Conservation (phyloP, 2,113 vertebrate genomes). For the Nesoenas mayeri region DNA sequence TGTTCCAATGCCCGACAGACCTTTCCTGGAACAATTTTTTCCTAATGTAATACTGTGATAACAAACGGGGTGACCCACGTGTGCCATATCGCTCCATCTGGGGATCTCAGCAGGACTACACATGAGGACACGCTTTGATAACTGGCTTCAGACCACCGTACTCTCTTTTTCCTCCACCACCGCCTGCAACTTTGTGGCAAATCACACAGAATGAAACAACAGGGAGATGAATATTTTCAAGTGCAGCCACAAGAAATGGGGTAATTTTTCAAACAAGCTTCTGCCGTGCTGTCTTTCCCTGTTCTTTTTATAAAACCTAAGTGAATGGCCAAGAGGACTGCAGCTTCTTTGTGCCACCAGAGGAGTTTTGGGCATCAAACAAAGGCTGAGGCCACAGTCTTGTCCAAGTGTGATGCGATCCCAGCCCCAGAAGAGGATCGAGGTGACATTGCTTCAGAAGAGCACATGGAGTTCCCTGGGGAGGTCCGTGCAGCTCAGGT, state of each 20-base stretch:
- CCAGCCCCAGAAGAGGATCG: neutral
- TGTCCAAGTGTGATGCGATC: neutral
- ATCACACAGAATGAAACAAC: neutral
- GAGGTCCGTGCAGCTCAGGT: neutral
- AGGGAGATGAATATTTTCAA: neutral
- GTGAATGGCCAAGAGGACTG: neutral
- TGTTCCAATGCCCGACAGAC: too few relatives aligned
- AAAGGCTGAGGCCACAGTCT: neutral
- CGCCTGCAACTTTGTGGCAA: neutral
- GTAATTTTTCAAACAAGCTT: neutral
- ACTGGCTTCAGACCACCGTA: neutral
- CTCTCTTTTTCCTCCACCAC: neutral
- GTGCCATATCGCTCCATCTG: fast-evolving
- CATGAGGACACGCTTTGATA: fast-evolving
- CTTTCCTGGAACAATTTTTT: too few relatives aligned
- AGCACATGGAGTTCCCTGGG: neutral
- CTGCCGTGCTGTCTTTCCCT: neutral
- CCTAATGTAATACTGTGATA: neutral
- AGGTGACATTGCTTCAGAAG: neutral
- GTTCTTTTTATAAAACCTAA: neutral
- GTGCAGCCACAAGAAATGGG: neutral
- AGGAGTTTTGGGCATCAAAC: neutral
- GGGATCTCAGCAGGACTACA: neutral
- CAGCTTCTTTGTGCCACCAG: neutral
- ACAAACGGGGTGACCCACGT: fast-evolving